These are phyloP conservation scores for Rhopalosiphum maidis DNA, from an alignment of 1,140 invertebrate species.

Conservation along the genomic window DNA sequence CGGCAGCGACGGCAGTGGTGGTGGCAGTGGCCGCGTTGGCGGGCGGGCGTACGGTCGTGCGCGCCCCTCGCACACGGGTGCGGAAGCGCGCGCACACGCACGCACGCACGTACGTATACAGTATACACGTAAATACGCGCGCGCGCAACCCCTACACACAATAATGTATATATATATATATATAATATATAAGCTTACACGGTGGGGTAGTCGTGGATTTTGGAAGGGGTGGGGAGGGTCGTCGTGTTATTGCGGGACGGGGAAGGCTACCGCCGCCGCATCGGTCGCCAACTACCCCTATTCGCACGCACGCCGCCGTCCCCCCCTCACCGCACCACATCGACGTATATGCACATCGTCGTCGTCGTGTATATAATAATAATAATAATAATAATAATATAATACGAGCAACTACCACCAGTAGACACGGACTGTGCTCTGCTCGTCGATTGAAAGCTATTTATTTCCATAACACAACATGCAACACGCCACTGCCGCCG, in stretches of 20 bases:
- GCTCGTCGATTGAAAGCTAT: conserved; percentile 49
- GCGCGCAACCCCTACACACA: background rate
- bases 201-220: background rate
- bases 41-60: conserved; percentile 15
- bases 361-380: background rate
- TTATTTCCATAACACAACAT: conserved; percentile 56
- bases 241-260: background rate
- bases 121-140: background rate
- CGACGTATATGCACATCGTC: background rate
- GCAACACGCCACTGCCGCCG: conserved; percentile 46
- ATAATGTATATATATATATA: background rate
- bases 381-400: background rate
- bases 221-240: background rate
- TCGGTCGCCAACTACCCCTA: conserved; percentile 22
- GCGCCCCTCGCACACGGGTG: background rate
- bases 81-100: background rate
- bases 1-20: background rate
- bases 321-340: background rate
- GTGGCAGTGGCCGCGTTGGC: background rate
- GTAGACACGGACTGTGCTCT: conserved; percentile 37
- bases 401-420: conserved; percentile 44
- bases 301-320: background rate
- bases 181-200: background rate
- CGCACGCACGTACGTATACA: background rate
- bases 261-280: background rate